phyloP scores from a whole-genome alignment of 2,113 vertebrate species.

The human region GRCh38 chr15:53131001-53131500 shows the following conservation, averaged over 20 bases:
- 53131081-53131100: not conserved
- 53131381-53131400: not conserved
- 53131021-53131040: not conserved
- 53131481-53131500: slow-evolving; percentile 78
- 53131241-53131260: not conserved
- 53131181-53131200: not conserved
- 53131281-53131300: not conserved
- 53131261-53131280: not conserved
- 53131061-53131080: not conserved
- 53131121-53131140: not conserved
- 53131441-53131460: not conserved
- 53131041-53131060: too few relatives aligned
- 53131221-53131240: not conserved
- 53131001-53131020: not conserved
- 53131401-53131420: slow-evolving; percentile 7
- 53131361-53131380: not conserved
- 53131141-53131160: not conserved
- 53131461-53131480: slow-evolving; percentile 2
- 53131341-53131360: slow-evolving; percentile 8
- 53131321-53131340: not conserved
- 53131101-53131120: not conserved
- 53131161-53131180: not conserved
- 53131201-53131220: not conserved
- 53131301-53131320: not conserved
- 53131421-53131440: not conserved